Percentiles rank a stretch among this genome's conserved stretches.
Evolutionary conservation across 2,797 vertebrate genomes (phyloP).

Genomic region (Helicolenus hilgendorfi): DNA sequence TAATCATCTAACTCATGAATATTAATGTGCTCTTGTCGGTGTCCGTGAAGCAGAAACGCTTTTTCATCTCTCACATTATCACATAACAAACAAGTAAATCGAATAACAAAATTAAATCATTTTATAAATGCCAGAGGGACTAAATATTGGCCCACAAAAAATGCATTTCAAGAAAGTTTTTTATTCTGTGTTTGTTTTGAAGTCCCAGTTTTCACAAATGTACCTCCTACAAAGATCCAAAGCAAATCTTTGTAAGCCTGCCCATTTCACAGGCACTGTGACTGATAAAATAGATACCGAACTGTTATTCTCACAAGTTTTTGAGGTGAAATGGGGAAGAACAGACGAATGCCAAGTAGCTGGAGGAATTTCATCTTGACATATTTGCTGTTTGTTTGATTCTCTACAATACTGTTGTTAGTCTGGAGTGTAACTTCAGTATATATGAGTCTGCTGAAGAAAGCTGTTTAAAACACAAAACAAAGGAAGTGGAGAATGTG

Average conservation of each 20-base stretch:
- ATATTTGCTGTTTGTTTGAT: slow-evolving; percentile 11
- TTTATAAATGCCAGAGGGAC: slow-evolving; percentile 35
- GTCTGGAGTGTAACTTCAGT: not conserved
- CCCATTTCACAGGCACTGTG: slow-evolving; percentile 4
- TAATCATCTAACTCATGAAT: slow-evolving; percentile 74
- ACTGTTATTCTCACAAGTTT: not conserved
- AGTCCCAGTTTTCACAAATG: slow-evolving; percentile 6
- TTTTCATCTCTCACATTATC: slow-evolving; percentile 43
- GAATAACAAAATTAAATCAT: slow-evolving; percentile 34
- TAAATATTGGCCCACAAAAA: slow-evolving; percentile 2
- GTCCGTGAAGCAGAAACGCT: slow-evolving; percentile 34
- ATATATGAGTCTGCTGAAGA: not conserved
- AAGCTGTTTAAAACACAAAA: slow-evolving; percentile 20
- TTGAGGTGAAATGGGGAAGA: slow-evolving; percentile 3
- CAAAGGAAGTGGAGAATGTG: slow-evolving; percentile 15
- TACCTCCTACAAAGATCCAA: slow-evolving; percentile 19
- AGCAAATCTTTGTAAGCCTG: slow-evolving; percentile 7
- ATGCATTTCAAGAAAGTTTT: not conserved
- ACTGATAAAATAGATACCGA: slow-evolving; percentile 8
- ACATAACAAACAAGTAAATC: slow-evolving; percentile 40
- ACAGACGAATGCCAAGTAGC: slow-evolving; percentile 13
- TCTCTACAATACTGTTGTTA: slow-evolving; percentile 3
- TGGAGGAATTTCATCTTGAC: slow-evolving; percentile 4
- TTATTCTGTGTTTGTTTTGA: not conserved
- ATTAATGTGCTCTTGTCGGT: slow-evolving; percentile 56